Evolutionary conservation across 2,797 vertebrate genomes (phyloP).

Genomic region (Chromis chromis): DNA sequence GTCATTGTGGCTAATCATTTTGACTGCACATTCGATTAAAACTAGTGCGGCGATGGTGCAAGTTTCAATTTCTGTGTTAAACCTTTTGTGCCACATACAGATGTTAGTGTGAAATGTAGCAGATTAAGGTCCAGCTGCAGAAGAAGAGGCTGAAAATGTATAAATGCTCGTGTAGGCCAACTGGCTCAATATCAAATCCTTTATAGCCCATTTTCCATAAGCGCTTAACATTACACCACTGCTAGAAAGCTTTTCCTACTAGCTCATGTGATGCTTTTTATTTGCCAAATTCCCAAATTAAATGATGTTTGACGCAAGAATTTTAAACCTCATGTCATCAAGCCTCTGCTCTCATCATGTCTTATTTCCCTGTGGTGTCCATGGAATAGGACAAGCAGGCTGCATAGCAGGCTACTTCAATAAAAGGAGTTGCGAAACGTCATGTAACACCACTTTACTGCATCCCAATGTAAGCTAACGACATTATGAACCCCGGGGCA

Average conservation of each 20-base stretch:
- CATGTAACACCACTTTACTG: conserved; percentile 87
- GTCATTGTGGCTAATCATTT: conserved; percentile 98
- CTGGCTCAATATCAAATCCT: conserved; percentile 73
- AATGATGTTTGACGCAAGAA: conserved; percentile 92
- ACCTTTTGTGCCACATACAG: conserved; percentile 42
- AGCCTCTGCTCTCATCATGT: conserved; percentile 90
- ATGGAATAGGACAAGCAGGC: conserved; percentile 94
- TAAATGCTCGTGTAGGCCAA: conserved; percentile 47
- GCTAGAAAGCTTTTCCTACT: conserved; percentile 87
- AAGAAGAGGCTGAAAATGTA: conserved; percentile 30
- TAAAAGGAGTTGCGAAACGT: conserved; percentile 92
- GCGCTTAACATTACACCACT: conserved; percentile 91
- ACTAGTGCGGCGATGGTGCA: conserved; percentile 85
- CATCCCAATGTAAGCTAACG: conserved; percentile 68
- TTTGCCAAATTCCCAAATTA: conserved; percentile 97
- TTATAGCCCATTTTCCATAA: conserved; percentile 93
- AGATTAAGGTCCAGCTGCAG: conserved; percentile 40
- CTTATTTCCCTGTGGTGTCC: conserved; percentile 97
- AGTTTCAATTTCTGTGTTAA: conserved; percentile 52
- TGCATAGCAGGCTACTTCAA: conserved; percentile 91
- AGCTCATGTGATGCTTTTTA: conserved; percentile 90
- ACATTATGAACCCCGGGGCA: conserved; percentile 89
- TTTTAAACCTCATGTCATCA: conserved; percentile 88
- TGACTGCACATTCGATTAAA: conserved; percentile 99
- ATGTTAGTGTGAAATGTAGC: conserved; percentile 32